phyloP scores from a whole-genome alignment of 2,888 invertebrate genomes.

The Philaethria dido region DNA sequence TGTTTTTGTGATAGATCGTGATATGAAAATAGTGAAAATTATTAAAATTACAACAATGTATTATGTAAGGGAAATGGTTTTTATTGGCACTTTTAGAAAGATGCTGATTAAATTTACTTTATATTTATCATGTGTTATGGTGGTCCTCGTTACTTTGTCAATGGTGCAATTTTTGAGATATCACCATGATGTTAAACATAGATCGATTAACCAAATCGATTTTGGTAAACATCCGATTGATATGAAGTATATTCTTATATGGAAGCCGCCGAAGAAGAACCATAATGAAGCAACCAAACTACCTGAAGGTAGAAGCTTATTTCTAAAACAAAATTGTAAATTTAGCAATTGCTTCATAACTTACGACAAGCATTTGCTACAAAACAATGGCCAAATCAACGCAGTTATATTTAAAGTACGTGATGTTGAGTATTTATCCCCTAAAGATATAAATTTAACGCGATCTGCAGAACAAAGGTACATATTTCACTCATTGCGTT shows the following conservation, averaged over 20 bases:
- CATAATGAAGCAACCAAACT: constrained; percentile 47
- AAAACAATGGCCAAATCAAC: constrained; percentile 60
- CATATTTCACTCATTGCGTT: constrained; percentile 66
- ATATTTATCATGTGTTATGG: constrained; percentile 47
- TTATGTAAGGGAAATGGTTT: constrained; percentile 60
- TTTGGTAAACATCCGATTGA: constrained; percentile 58
- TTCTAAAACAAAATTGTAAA: constrained; percentile 67
- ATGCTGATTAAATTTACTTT: constrained; percentile 50
- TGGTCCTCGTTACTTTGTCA: constrained; percentile 52
- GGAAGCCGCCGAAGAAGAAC: constrained; percentile 53
- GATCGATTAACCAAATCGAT: constrained; percentile 2
- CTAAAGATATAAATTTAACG: constrained; percentile 50
- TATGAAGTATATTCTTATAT: constrained; percentile 71
- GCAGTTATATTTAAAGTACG: constrained; percentile 65
- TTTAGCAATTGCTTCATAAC: constrained; percentile 70
- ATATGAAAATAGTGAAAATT: constrained; percentile 39
- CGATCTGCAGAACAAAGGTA: constrained; percentile 63
- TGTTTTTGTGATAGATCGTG: constrained; percentile 13
- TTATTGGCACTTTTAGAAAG: constrained; percentile 53
- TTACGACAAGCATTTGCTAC: constrained; percentile 57
- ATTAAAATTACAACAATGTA: constrained; percentile 48
- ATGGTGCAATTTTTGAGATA: constrained; percentile 53
- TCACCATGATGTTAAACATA: constrained; percentile 17
- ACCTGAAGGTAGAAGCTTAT: constrained; percentile 56
- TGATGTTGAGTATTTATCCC: constrained; percentile 53